Base-by-base conservation (phyloP, 2,888 invertebrate genomes). In the Heliconius erato region DNA sequence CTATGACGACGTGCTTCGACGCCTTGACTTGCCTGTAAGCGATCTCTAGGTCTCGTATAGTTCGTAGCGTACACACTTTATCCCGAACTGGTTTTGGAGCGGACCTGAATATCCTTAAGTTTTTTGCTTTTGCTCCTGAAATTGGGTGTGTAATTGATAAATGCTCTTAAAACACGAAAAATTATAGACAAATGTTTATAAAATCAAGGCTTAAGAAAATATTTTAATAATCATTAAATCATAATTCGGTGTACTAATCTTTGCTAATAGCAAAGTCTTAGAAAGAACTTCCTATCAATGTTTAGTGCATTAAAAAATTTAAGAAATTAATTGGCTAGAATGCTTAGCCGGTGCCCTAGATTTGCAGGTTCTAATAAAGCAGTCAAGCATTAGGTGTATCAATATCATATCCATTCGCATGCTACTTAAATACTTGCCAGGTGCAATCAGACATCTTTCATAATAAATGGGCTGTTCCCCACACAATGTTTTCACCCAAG, bases 401-500 rank as follows among this genome's bases (percentile, higher is more conserved):
- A 54, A 19, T 54, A 54, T 54, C 7, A 54, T 54, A 54, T 54
- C 19, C 19, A 54, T 54, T 54, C 23, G 23, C 54, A 54, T 23
- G 23, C 54, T 54, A 7, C 54, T 26, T 12, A 3, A 14, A 44
- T 19, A 74, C 79, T 76, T 28, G 95, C 95, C 95, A 2, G 91
- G 89, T 0, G 95, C 95, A 0, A 96, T 79, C 82, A 96, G 85
- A 84, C 93, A 93, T 26, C 95, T 87, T 86, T 95, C 95, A 85
- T 95, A 96, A 89, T 94, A 95, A 1, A 96, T 91, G 0, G 95
- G 94, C 83, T 89, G 90, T 67, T 94, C 95, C 2, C 94, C 95
- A 79, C 89, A 87, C 88, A 90, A 80, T 0, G 94, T 94, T 84
- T 90, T 90, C 14, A 95, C 85, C 85, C 90, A 95, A 7, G 82